These are phyloP conservation scores for Tamias sibiricus DNA, from an alignment of 2,113 vertebrate genomes.

Conservation along the genomic window DNA sequence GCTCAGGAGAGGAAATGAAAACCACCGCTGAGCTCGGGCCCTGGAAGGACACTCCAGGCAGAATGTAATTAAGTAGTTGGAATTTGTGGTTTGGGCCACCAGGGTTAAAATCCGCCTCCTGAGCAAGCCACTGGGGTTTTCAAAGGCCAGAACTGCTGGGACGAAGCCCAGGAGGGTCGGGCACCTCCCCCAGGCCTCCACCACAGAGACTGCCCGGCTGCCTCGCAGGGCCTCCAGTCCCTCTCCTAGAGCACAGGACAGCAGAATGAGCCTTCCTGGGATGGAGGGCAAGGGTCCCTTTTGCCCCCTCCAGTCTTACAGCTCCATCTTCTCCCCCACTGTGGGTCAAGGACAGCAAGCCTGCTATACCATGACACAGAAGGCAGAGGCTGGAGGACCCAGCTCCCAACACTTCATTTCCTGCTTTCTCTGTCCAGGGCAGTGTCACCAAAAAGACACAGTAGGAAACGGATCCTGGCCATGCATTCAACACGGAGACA, in stretches of 20 bases:
- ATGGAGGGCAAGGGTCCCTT: neutral
- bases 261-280: neutral
- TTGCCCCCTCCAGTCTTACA: neutral
- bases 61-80: constrained; percentile 73
- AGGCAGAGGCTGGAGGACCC: neutral
- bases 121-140: constrained; percentile 47
- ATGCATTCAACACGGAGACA: neutral
- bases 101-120: constrained; percentile 61
- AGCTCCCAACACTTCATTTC: neutral
- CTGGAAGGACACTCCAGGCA: constrained; percentile 63
- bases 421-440: neutral
- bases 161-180: neutral
- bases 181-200: neutral
- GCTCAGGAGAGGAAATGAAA: constrained; percentile 76
- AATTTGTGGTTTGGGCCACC: constrained; percentile 77
- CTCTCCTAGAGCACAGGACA: neutral
- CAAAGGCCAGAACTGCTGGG: constrained; percentile 42
- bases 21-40: constrained; percentile 66
- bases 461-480: neutral
- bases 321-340: neutral
- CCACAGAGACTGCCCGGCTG: neutral
- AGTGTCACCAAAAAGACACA: neutral
- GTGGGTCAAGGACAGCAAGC: neutral
- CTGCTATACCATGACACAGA: neutral
- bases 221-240: neutral